phyloP scores from a whole-genome alignment of 2,113 vertebrate species.

The Sturnus vulgaris region DNA sequence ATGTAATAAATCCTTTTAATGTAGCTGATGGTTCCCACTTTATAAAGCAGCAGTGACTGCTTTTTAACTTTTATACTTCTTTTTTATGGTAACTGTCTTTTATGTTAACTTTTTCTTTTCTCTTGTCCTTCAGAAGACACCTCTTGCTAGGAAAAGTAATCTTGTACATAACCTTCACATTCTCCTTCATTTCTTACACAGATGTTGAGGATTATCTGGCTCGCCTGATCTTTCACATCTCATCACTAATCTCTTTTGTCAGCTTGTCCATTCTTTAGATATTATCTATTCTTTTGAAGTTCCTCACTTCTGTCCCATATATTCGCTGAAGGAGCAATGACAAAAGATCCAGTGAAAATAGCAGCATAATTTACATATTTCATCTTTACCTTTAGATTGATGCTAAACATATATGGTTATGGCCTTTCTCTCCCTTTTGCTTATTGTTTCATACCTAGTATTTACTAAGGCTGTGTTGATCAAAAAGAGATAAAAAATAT shows the following conservation, averaged over 20 bases:
- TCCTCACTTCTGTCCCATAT: not conserved
- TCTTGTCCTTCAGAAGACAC: not conserved
- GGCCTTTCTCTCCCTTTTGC: not conserved
- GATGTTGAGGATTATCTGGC: not conserved
- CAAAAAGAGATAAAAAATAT: not conserved
- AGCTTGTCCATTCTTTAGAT: constrained; percentile 11
- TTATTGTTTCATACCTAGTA: not conserved
- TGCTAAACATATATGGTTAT: not conserved
- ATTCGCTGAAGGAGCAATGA: not conserved
- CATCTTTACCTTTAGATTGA: not conserved
- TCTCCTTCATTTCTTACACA: not conserved
- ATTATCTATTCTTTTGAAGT: constrained; percentile 14
- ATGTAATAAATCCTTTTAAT: not conserved
- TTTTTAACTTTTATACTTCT: not conserved
- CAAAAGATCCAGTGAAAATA: not conserved
- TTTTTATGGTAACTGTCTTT: not conserved
- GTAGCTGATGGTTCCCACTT: not conserved
- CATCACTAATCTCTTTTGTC: constrained; percentile 14
- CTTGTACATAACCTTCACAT: not conserved
- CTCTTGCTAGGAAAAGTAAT: not conserved
- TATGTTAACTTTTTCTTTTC: not conserved
- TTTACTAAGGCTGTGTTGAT: not conserved
- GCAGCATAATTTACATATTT: not conserved
- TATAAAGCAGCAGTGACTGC: not conserved
- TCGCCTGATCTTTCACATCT: not conserved